Evolutionary conservation across 2,797 vertebrate genomes (phyloP), one percentile per base, ranked within the genome.

Genomic region (Ara ararauna): DNA sequence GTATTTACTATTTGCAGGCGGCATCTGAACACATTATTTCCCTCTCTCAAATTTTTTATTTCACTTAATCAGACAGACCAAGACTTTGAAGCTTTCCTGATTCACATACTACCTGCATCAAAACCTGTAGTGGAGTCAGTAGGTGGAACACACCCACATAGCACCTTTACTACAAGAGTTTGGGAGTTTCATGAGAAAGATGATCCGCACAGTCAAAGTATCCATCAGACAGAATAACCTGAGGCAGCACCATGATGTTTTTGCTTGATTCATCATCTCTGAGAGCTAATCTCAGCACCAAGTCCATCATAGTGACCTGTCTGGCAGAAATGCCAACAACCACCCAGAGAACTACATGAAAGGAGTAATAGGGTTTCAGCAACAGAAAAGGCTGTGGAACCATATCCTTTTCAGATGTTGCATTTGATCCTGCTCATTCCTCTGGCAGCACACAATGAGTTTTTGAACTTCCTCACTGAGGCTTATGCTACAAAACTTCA

Each of bases 381-480:
- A 86, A 17, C 36, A 90, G 66, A 47, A 61, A 27, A 72, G 79
- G 22, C 40, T 30, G 77, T 0, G 8, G 51, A 71, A 93, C 8
- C 1, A 1, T n/a, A 54, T 53, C 79, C 73, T 67, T 47, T 34
- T 42, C 66, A 90, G 36, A 38, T 0, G 0, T 0, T 23, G 8
- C 67, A 82, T 29, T 67, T 5, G 60, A 93, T 42, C 58, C 36
- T 1, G 0, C 4, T 51, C 0, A 0, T 44, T 87, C 79, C 71
- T 61, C 10, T 1, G 29, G 71, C 60, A 71, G 70, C 70, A 45
- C 76, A 86, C 74, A n/a, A 42, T 10, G 72, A 62, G 66, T 29
- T 86, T 81, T 66, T 60, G 19, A 89, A 70, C 60, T 42, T 88
- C 64, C 70, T 79, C 30, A 1, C 42, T 2, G 40, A 1, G 1